Evolutionary conservation across 2,797 vertebrate species (phyloP).

Genomic region (Paedocypris micromegethes): DNA sequence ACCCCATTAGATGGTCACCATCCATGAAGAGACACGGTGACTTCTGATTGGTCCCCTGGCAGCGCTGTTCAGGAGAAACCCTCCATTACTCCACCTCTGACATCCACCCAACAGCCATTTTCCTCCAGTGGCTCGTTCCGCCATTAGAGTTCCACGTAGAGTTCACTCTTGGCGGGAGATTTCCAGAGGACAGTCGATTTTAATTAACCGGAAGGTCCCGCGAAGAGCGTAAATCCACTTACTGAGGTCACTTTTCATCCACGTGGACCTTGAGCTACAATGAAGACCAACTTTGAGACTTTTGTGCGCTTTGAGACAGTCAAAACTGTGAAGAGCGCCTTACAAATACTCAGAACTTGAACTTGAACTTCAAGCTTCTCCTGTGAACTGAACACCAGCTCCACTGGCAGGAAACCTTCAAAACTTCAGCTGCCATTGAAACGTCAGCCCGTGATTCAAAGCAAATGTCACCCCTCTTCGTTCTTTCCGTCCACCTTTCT

Average conservation of each 20-base stretch:
- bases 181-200: constrained; percentile 58
- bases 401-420: no score
- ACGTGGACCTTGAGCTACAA: no score
- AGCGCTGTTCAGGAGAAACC: constrained; percentile 47
- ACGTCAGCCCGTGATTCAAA: no score
- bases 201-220: constrained; percentile 62
- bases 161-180: constrained; percentile 36
- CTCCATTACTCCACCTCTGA: constrained; percentile 33
- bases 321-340: no score
- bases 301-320: no score
- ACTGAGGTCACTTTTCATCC: constrained; percentile 15
- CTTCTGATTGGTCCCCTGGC: constrained; percentile 21
- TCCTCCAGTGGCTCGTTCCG: constrained; percentile 36
- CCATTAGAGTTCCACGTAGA: constrained; percentile 37
- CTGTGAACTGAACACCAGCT: no score
- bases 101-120: constrained; percentile 37
- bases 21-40: constrained; percentile 41
- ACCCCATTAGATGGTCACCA: neutral
- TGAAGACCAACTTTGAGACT: no score
- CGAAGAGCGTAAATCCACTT: constrained; percentile 58
- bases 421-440: no score
- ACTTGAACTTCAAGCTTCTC: no score
- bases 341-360: no score
- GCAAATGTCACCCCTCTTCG: no score
- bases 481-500: no score